These are phyloP conservation scores for Ramphastos sulfuratus DNA, from an alignment of 2,113 vertebrate species.

Conservation along the genomic window DNA sequence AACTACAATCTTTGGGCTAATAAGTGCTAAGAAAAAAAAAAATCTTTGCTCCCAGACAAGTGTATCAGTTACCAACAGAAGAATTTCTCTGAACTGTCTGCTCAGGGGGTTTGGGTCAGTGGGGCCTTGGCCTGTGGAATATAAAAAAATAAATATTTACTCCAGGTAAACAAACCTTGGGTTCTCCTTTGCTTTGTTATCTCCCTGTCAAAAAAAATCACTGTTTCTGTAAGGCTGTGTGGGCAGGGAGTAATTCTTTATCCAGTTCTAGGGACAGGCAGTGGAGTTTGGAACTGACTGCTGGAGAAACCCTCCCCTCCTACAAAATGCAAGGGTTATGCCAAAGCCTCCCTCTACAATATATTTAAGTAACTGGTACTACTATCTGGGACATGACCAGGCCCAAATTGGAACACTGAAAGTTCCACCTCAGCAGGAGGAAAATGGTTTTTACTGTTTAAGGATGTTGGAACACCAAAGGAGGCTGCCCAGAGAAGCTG, in stretches of 20 bases:
- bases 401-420: no score
- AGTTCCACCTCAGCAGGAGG: no score
- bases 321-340: neutral
- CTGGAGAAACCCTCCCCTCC: neutral
- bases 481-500: no score
- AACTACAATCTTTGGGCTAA: neutral
- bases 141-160: neutral
- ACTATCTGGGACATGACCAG: neutral
- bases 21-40: constrained; percentile 17
- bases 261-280: neutral
- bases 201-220: neutral
- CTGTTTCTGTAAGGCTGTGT: neutral
- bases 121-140: neutral
- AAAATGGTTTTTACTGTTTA: no score
- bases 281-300: neutral
- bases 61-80: neutral
- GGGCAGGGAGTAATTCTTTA: neutral
- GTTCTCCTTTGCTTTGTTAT: neutral
- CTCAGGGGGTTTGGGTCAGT: neutral
- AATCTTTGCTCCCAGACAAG: neutral
- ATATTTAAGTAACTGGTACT: neutral
- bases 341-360: neutral
- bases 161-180: neutral
- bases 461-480: no score
- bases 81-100: neutral